phyloP scores from a whole-genome alignment of 2,888 invertebrate species.

The Phragmatobia fuliginosa region DNA sequence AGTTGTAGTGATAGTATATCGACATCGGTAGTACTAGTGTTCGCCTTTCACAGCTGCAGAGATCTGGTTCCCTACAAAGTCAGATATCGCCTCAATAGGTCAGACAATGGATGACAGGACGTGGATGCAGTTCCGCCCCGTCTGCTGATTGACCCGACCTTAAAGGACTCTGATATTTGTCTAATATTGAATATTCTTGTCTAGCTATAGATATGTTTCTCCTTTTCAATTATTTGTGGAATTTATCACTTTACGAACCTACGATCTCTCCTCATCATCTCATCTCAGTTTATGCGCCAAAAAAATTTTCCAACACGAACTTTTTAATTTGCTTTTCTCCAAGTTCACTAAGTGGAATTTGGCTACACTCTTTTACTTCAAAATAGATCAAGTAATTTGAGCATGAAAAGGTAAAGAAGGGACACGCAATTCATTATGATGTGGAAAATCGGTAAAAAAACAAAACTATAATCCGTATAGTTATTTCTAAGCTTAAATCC shows the following conservation, averaged over 20 bases:
- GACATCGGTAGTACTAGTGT: neutral
- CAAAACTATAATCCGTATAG: neutral
- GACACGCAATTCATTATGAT: too few relatives aligned
- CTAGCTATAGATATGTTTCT: neutral
- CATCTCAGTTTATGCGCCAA: neutral
- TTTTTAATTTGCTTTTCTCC: neutral
- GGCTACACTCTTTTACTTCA: neutral
- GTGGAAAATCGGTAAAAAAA: neutral
- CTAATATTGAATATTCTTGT: neutral
- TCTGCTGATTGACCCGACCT: neutral
- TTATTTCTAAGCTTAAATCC: neutral
- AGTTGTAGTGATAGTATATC: conserved; percentile 2
- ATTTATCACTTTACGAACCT: neutral
- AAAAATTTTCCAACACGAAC: neutral
- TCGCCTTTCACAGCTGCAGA: conserved; percentile 1
- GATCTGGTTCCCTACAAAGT: neutral
- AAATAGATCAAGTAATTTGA: neutral
- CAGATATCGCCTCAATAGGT: neutral
- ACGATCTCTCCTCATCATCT: neutral
- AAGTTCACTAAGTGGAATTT: neutral
- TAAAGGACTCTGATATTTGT: neutral
- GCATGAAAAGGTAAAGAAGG: neutral
- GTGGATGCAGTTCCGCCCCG: neutral
- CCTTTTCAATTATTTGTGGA: neutral
- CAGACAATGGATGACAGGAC: neutral